These are phyloP conservation scores for Neomorphus geoffroyi DNA, from an alignment of 2,797 vertebrate genomes.

Conservation along the genomic window DNA sequence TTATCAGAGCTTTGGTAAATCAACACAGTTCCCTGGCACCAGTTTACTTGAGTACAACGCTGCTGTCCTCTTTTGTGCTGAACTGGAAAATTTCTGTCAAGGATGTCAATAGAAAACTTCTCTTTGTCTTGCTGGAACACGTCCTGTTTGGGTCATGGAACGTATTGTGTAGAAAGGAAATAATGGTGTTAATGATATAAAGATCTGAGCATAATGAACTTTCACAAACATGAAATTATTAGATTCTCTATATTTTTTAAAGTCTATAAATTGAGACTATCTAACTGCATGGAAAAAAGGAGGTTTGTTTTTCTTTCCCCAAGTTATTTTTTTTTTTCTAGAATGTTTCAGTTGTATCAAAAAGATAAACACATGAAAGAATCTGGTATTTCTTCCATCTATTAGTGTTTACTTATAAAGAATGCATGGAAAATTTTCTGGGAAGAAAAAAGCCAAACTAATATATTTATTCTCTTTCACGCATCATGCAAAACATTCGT, in stretches of 20 bases:
- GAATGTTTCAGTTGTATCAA: background rate
- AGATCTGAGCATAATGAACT: background rate
- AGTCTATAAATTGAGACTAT: background rate
- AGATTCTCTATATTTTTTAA: background rate
- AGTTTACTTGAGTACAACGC: background rate
- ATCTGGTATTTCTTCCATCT: background rate
- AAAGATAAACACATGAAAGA: background rate
- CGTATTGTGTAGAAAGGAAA: background rate
- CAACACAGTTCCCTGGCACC: background rate
- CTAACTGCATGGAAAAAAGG: background rate
- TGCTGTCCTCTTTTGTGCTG: background rate
- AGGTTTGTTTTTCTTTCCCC: background rate
- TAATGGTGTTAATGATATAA: background rate
- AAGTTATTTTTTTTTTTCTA: background rate
- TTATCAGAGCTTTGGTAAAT: background rate
- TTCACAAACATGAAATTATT: background rate
- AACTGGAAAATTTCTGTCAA: background rate
- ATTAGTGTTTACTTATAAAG: background rate
- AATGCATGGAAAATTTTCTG: background rate
- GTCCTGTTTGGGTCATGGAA: background rate
- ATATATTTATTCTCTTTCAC: background rate
- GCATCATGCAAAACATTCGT: background rate
- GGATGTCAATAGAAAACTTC: background rate
- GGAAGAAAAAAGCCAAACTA: background rate
- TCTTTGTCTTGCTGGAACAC: background rate